phyloP scores from a whole-genome alignment of 2,113 vertebrate species.

The Tachysurus vachellii region DNA sequence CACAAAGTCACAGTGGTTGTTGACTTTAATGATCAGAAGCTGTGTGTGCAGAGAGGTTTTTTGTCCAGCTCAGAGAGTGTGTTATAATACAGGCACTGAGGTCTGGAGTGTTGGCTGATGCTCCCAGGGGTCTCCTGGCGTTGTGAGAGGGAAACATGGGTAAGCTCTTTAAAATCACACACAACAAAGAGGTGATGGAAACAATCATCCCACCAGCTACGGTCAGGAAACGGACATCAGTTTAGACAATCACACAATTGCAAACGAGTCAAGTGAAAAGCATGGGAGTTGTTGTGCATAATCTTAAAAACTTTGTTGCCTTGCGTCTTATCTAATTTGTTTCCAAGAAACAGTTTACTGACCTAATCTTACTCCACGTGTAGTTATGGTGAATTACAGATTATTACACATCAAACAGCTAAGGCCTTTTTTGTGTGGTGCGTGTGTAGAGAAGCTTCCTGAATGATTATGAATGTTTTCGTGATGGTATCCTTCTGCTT shows the following conservation, averaged over 20 bases:
- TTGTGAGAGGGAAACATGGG: background rate
- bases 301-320: background rate
- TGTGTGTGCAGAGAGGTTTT: conserved; percentile 12
- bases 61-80: background rate
- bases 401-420: background rate
- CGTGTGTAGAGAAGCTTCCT: background rate
- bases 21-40: background rate
- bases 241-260: conserved; percentile 17
- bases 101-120: background rate
- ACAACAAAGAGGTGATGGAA: conserved; percentile 12
- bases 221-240: conserved; percentile 9
- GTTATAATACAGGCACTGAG: background rate
- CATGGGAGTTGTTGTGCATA: background rate
- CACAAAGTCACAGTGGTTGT: background rate
- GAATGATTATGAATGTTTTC: conserved; percentile 1
- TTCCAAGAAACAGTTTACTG: background rate
- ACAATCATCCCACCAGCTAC: background rate
- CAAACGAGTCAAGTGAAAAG: background rate
- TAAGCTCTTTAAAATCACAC: conserved; percentile 11
- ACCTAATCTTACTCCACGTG: background rate
- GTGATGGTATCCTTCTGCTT: conserved; percentile 13
- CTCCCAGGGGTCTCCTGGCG: conserved; percentile 26
- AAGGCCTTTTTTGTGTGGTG: background rate
- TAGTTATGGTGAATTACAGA: background rate
- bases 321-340: background rate